A percentile compares a stretch with the other conserved stretches of the same genome.
phyloP scores from a whole-genome alignment of 2,113 vertebrate genomes.

The Tylochromis polylepis region DNA sequence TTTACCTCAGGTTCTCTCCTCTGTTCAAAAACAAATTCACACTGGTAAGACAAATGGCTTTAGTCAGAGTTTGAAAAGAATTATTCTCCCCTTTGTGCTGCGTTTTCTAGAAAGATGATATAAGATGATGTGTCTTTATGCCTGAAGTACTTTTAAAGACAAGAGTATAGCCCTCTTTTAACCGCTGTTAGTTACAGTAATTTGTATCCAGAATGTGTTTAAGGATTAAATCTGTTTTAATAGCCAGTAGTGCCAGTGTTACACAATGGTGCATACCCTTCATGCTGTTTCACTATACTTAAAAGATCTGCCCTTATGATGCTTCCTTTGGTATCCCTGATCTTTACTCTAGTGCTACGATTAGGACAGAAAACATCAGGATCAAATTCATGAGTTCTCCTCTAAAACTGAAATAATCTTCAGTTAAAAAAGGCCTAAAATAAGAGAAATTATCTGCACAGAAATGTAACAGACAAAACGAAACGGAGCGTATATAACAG shows the following conservation, averaged over 20 bases:
- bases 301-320: not conserved
- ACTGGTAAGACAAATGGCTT: constrained; percentile 13
- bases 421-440: not conserved
- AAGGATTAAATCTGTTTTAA: not conserved
- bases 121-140: not conserved
- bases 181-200: not conserved
- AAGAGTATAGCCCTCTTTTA: not conserved
- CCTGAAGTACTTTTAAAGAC: not conserved
- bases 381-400: not conserved
- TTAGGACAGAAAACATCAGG: not conserved
- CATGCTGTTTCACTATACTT: not conserved
- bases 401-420: not conserved
- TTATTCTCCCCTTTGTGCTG: not conserved
- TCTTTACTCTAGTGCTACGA: not conserved
- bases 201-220: not conserved
- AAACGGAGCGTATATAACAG: not conserved
- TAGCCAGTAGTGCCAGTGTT: not conserved
- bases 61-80: constrained; percentile 13
- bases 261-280: not conserved
- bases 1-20: constrained; percentile 1
- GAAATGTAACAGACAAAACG: not conserved
- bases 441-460: not conserved
- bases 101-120: not conserved
- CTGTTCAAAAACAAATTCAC: constrained; percentile 7
- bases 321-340: not conserved